These are phyloP conservation scores for Neodiprion fabricii DNA, from an alignment of 1,140 invertebrate species.

Conservation along the genomic window DNA sequence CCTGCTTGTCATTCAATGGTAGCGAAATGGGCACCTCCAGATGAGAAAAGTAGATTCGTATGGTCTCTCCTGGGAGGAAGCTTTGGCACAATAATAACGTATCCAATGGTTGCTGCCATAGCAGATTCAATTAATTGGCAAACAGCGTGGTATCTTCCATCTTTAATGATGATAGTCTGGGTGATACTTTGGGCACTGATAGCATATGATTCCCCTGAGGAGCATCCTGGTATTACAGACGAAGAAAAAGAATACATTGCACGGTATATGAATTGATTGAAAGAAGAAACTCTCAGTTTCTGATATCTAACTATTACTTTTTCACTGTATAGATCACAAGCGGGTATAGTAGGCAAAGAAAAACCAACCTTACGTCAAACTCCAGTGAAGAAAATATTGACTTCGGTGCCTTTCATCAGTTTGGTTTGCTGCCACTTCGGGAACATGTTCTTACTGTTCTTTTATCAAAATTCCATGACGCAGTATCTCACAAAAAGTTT, in stretches of 20 bases:
- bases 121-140: conserved; percentile 72
- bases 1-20: conserved; percentile 72
- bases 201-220: conserved; percentile 71
- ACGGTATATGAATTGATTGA: conserved; percentile 42
- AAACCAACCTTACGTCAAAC: conserved; percentile 38
- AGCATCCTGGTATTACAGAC: conserved; percentile 75
- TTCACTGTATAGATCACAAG: conserved; percentile 36
- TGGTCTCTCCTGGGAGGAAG: conserved; percentile 75
- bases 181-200: conserved; percentile 67
- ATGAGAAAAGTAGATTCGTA: conserved; percentile 74
- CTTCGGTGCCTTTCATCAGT: conserved; percentile 72
- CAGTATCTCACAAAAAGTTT: conserved; percentile 67
- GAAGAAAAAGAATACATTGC: conserved; percentile 79
- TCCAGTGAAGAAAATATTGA: conserved; percentile 57
- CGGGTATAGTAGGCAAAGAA: conserved; percentile 29
- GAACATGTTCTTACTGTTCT: conserved; percentile 76
- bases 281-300: not conserved
- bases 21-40: conserved; percentile 73
- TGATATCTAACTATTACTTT: not conserved
- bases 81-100: conserved; percentile 77
- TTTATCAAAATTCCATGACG: conserved; percentile 86
- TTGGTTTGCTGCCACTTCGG: conserved; percentile 72
- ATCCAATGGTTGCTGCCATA: conserved; percentile 70
- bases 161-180: conserved; percentile 67
- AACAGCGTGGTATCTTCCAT: conserved; percentile 75